Percentiles rank a stretch among this genome's conserved stretches.
Evolutionary conservation across 2,888 invertebrate species (phyloP).

Genomic region (Cerastoderma edule): DNA sequence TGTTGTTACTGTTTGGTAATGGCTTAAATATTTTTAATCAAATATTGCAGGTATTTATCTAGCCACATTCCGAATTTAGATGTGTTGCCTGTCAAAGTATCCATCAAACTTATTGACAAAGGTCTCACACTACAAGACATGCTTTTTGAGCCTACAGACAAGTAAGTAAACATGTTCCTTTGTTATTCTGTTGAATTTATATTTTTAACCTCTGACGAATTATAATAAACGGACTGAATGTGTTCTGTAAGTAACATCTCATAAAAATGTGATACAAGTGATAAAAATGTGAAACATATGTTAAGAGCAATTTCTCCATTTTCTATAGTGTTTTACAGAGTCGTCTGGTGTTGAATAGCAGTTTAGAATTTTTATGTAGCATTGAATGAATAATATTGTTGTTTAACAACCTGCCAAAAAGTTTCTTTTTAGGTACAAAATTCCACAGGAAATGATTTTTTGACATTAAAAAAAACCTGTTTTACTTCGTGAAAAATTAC

Average conservation of each 20-base stretch:
- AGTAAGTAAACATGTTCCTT: constrained; percentile 57
- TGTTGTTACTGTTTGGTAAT: no score
- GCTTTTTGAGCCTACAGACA: constrained; percentile 70
- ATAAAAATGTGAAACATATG: background rate
- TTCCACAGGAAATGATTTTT: no score
- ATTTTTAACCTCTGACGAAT: background rate
- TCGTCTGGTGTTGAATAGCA: background rate
- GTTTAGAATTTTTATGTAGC: background rate
- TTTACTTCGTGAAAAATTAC: no score
- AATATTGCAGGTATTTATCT: constrained; percentile 70
- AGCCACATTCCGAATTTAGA: constrained; percentile 76
- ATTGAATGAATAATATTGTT: background rate
- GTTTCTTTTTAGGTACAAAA: no score
- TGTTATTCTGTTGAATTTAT: background rate
- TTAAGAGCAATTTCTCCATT: background rate
- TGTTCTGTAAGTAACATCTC: no score
- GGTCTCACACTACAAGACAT: constrained; percentile 69
- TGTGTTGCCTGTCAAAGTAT: constrained; percentile 76
- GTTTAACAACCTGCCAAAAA: background rate
- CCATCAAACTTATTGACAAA: constrained; percentile 72
- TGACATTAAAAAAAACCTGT: no score
- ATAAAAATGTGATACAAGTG: no score
- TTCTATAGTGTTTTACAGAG: background rate
- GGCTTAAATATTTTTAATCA: no score
- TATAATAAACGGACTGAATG: background rate